Base-by-base conservation (phyloP, 2,888 invertebrate genomes). In the Sphinx pinastri region DNA sequence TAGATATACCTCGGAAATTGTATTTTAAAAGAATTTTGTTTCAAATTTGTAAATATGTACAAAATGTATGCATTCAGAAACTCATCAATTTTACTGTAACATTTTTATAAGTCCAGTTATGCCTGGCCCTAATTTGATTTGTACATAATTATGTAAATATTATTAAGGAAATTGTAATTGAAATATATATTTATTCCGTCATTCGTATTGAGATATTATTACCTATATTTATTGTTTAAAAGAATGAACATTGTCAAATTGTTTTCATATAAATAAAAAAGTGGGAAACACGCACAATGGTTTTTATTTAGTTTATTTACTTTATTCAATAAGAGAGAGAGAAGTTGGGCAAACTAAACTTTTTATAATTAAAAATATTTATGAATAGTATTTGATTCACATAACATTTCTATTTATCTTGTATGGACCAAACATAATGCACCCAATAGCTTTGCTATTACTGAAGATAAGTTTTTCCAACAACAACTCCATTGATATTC, bases 231-330 rank as follows among this genome's bases (percentile, higher is more conserved):
- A 92, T 92, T 89, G 88, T 91, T 93, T 91, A 84, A 90, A 90
- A 88, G 19, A 47, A 79, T 80, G 80, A 87, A 88, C 80, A 90
- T 88, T 92, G 89, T 92, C 90, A 91, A 88, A 88, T 88, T 90
- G 90, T 93, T 93, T 93, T 93, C 90, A 90, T 91, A 91, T 91
- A 83, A 91, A 87, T 88, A 88, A 91, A 60, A 92, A 87, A 84
- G 78, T 85, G 81, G 74, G 76, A 86, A 84, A 79, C 71, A 72
- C 71, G 73, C 12, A 51, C 55, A 52, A 59, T 73, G 16, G 38
- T 45, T 69, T 69, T 69, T 7, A 25, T 63, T 54, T 57, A 2
- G 3, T 16, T 54, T 55, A 54, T 13, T 52, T 38, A 16, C 51
- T 51, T 51, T 51, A 25, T 25, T 25, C 25, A 25, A 25, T 25